Percentiles rank a stretch among this genome's conserved stretches.
These are phyloP conservation scores for Corythornis madagascariensis DNA, from an alignment of 2,113 vertebrate species.

Conservation along the genomic window DNA sequence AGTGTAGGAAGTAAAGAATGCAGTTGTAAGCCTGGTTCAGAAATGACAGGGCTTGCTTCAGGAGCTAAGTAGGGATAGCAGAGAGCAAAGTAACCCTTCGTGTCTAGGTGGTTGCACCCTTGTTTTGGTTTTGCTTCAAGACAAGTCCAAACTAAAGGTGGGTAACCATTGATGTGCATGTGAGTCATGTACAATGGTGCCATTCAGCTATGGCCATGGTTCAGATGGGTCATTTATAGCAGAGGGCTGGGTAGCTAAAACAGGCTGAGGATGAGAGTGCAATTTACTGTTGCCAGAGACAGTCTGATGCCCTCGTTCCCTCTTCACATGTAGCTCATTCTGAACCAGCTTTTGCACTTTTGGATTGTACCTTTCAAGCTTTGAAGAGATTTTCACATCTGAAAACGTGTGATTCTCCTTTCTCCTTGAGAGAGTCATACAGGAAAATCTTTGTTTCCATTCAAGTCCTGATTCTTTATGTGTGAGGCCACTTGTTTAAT, in stretches of 20 bases:
- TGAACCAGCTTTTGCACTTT: background rate
- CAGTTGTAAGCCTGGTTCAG: background rate
- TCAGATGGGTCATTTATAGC: background rate
- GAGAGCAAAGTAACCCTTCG: background rate
- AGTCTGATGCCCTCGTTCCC: background rate
- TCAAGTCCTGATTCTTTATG: background rate
- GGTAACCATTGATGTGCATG: background rate
- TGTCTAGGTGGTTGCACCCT: background rate
- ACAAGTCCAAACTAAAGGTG: background rate
- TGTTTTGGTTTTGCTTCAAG: background rate
- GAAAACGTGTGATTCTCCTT: background rate
- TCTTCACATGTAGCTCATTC: background rate
- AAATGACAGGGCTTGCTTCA: background rate
- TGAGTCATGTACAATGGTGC: background rate
- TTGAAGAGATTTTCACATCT: background rate
- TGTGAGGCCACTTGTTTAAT: background rate
- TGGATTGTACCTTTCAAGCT: background rate
- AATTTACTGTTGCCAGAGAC: background rate
- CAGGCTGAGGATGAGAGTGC: background rate
- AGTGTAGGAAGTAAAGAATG: background rate
- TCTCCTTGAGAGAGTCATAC: background rate
- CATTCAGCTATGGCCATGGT: background rate
- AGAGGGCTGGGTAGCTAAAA: background rate
- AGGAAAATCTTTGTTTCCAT: background rate
- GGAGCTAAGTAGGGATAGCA: background rate